Conservation (phyloP, 1,140 invertebrate species). For the Drosophila mayri region DNA sequence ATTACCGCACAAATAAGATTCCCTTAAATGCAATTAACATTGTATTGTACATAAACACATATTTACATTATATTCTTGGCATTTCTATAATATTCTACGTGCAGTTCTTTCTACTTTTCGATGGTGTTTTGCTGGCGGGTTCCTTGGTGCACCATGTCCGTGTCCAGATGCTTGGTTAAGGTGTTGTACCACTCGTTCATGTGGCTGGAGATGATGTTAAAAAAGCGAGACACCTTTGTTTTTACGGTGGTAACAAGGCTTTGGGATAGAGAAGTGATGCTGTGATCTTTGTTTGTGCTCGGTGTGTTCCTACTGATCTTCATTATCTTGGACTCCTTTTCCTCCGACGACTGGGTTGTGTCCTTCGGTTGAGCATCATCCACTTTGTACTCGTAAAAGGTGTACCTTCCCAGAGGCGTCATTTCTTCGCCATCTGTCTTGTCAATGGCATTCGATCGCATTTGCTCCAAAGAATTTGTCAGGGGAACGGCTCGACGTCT, state of each 20-base stretch:
- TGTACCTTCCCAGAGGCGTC: slow-evolving; percentile 53
- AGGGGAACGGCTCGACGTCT: slow-evolving; percentile 55
- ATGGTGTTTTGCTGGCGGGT: slow-evolving; percentile 24
- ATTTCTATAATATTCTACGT: neutral
- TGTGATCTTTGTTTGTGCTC: neutral
- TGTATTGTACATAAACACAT: slow-evolving; percentile 62
- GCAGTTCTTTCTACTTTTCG: slow-evolving; percentile 25
- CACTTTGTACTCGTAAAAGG: slow-evolving; percentile 61
- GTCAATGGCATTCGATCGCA: slow-evolving; percentile 65
- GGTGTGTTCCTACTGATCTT: slow-evolving; percentile 35
- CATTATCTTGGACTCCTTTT: slow-evolving; percentile 60
- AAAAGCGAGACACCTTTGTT: slow-evolving; percentile 65
- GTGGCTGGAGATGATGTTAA: slow-evolving; percentile 70
- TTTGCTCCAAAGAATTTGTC: slow-evolving; percentile 21
- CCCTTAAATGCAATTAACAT: slow-evolving; percentile 1
- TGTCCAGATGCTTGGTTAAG: slow-evolving; percentile 64
- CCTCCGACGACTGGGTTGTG: neutral
- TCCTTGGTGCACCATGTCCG: neutral
- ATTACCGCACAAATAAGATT: slow-evolving; percentile 30
- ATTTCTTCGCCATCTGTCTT: slow-evolving; percentile 63
- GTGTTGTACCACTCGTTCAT: slow-evolving; percentile 81
- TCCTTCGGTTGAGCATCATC: slow-evolving; percentile 10
- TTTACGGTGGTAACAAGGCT: slow-evolving; percentile 67
- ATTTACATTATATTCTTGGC: slow-evolving; percentile 57
- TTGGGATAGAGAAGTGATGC: slow-evolving; percentile 40